Evolutionary conservation across 1,140 invertebrate genomes (phyloP).

Genomic region (Pseudachorutes palmiensis): DNA sequence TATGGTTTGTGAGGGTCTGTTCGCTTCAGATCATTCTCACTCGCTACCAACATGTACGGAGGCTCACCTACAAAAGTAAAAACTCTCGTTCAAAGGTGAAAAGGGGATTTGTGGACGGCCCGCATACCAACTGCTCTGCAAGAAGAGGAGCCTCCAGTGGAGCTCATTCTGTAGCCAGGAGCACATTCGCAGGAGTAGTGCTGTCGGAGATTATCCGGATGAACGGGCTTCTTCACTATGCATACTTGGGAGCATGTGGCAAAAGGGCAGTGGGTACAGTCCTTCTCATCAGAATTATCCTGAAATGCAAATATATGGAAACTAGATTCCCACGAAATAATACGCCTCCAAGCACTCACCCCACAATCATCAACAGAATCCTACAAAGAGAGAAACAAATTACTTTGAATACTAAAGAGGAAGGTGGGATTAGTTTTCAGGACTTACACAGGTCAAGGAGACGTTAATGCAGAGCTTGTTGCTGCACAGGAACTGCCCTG

Average conservation of each 20-base stretch:
- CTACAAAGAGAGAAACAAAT: no score
- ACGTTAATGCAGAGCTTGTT: conserved; percentile 61
- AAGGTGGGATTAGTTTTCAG: background rate
- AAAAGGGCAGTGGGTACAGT: conserved; percentile 51
- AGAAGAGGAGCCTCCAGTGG: conserved; percentile 37
- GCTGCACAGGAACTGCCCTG: conserved; percentile 53
- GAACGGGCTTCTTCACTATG: conserved; percentile 50
- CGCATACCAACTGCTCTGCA: conserved; percentile 44
- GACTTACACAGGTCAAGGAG: conserved; percentile 51
- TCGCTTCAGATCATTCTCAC: conserved; percentile 54
- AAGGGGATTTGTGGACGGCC: conserved; percentile 15
- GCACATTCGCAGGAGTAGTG: conserved; percentile 53
- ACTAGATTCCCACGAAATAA: background rate
- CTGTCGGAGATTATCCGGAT: conserved; percentile 39
- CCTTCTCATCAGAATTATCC: conserved; percentile 26
- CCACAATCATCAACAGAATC: conserved; percentile 41
- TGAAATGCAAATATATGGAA: conserved; percentile 27
- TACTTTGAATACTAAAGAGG: background rate
- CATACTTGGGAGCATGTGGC: conserved; percentile 67
- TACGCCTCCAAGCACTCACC: no score
- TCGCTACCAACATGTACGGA: conserved; percentile 54
- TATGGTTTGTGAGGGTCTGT: conserved; percentile 55
- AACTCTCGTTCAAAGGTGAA: background rate
- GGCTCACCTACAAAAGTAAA: conserved; percentile 43
- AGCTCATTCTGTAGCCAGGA: conserved; percentile 29